Conservation (phyloP, 2,888 invertebrate genomes). For the Rugalucina vietnamica region DNA sequence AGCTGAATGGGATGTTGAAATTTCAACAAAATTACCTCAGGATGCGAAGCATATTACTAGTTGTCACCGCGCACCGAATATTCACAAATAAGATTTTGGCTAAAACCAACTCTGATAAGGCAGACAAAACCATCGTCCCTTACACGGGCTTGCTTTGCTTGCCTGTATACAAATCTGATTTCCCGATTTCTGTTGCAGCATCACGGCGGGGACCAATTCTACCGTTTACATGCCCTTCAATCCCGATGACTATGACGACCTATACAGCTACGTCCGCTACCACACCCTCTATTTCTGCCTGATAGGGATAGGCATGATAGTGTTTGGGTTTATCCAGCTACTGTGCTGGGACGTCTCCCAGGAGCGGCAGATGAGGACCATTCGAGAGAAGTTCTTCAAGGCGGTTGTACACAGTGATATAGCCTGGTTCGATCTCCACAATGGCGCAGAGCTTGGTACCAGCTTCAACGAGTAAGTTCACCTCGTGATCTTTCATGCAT, state of each 20-base stretch:
- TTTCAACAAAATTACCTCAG: too few species aligned
- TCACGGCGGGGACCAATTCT: neutral
- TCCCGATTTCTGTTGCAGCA: neutral
- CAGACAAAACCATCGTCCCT: neutral
- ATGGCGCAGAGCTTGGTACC: constrained; percentile 65
- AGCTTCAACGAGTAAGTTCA: constrained; percentile 55
- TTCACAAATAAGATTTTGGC: too few species aligned
- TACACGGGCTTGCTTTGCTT: neutral
- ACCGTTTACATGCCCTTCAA: constrained; percentile 1
- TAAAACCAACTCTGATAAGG: too few species aligned
- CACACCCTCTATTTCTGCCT: constrained; percentile 17
- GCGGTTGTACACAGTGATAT: constrained; percentile 73
- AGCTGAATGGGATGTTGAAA: too few species aligned
- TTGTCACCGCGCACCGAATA: too few species aligned
- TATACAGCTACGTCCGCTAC: neutral
- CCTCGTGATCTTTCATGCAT: too few species aligned
- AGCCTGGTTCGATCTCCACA: constrained; percentile 74
- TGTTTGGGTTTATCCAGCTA: constrained; percentile 17
- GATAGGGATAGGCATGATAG: neutral
- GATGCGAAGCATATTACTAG: too few species aligned
- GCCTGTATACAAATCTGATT: too few species aligned
- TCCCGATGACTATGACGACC: constrained; percentile 24
- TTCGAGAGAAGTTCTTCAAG: constrained; percentile 64
- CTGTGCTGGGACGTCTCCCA: constrained; percentile 46
- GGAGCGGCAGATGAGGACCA: constrained; percentile 68